Percentiles rank a stretch among this genome's conserved stretches.
Evolutionary conservation across 2,888 invertebrate genomes (phyloP).

Genomic region (Neoascia interrupta): DNA sequence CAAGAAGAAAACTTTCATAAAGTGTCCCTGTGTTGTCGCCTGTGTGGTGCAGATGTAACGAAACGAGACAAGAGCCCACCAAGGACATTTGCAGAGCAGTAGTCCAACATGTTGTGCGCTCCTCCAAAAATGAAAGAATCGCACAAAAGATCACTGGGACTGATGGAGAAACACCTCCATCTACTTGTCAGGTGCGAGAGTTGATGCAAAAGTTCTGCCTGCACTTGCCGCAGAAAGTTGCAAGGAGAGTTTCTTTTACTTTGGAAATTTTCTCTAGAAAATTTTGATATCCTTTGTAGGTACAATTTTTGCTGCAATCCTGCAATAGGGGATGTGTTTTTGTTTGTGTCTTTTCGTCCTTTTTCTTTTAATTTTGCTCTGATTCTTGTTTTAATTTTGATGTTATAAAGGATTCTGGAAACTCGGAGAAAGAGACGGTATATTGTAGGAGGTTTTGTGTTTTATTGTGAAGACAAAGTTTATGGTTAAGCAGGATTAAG

Average conservation of each 20-base stretch:
- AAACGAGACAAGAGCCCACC: constrained; percentile 17
- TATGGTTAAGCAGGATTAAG: constrained; percentile 37
- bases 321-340: too few species aligned
- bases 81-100: constrained; percentile 50
- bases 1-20: background rate
- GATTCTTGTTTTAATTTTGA: too few species aligned
- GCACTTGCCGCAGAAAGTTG: constrained; percentile 36
- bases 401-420: too few species aligned
- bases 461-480: too few species aligned
- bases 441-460: too few species aligned
- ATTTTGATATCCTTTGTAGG: too few species aligned
- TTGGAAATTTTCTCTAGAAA: too few species aligned
- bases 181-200: constrained; percentile 22
- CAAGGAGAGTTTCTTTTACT: constrained; percentile 5
- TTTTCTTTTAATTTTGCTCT: too few species aligned
- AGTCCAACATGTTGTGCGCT: constrained; percentile 2
- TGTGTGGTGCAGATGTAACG: constrained; percentile 2
- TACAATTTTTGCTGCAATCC: too few species aligned
- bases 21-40: constrained; percentile 7
- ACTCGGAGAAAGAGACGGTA: too few species aligned
- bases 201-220: constrained; percentile 19
- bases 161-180: constrained; percentile 39
- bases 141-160: background rate
- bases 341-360: too few species aligned
- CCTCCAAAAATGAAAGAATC: constrained; percentile 2